These are phyloP conservation scores for Pomatorhinus ruficollis DNA, from an alignment of 2,113 vertebrate species.

Conservation along the genomic window DNA sequence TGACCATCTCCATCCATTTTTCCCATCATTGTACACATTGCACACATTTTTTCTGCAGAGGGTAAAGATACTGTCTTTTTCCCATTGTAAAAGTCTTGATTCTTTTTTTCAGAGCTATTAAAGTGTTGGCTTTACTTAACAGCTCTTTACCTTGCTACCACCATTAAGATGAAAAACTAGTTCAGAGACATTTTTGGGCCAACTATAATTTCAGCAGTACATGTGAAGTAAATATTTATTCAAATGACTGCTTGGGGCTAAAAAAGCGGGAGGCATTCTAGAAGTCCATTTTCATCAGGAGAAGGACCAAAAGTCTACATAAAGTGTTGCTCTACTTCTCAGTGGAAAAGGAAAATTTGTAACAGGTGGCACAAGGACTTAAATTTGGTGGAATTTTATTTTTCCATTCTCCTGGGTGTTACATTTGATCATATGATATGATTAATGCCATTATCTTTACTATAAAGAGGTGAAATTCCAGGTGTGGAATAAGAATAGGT, in stretches of 20 bases:
- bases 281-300: neutral
- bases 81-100: neutral
- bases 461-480: neutral
- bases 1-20: neutral
- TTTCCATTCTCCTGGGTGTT: neutral
- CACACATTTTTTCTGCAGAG: neutral
- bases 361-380: neutral
- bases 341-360: neutral
- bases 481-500: neutral
- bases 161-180: slow-evolving; percentile 14
- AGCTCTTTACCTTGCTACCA: neutral
- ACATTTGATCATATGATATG: neutral
- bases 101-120: neutral
- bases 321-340: neutral
- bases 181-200: neutral
- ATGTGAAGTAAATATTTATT: slow-evolving; percentile 13
- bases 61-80: neutral
- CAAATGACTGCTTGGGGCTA: neutral
- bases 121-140: neutral
- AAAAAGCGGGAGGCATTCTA: neutral
- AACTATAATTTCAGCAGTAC: neutral
- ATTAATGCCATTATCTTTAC: neutral
- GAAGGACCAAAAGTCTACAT: neutral
- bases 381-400: neutral
- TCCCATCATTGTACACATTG: neutral